Evolutionary conservation across 1,140 invertebrate genomes (phyloP).

Genomic region (Cyrtorhinus lividipennis): DNA sequence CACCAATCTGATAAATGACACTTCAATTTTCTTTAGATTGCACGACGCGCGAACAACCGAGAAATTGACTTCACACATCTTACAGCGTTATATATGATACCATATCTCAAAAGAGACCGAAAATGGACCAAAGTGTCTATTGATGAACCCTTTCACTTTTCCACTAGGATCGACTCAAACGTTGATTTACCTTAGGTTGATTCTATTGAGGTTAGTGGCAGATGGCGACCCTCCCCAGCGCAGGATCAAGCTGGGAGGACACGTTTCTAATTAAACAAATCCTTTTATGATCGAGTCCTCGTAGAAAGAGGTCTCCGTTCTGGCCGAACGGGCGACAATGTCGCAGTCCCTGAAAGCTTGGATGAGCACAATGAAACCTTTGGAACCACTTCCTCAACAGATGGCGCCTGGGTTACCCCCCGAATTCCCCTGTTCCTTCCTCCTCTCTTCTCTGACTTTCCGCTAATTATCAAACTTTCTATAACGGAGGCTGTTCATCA

Average conservation of each 20-base stretch:
- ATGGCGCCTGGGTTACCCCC: neutral
- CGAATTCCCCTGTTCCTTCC: neutral
- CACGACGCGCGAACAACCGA: too few relatives aligned
- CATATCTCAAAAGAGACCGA: too few relatives aligned
- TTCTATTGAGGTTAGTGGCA: too few relatives aligned
- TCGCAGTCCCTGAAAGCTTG: neutral
- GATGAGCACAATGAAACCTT: neutral
- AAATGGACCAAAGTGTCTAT: too few relatives aligned
- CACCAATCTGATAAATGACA: too few relatives aligned
- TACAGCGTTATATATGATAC: too few relatives aligned
- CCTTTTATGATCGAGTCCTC: neutral
- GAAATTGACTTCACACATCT: too few relatives aligned
- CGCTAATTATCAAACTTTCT: slow-evolving; percentile 8
- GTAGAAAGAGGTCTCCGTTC: neutral
- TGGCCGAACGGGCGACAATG: neutral
- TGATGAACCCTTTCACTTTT: too few relatives aligned
- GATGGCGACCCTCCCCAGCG: neutral
- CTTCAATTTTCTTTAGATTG: too few relatives aligned
- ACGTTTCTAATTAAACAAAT: slow-evolving; percentile 6
- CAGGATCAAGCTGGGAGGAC: neutral
- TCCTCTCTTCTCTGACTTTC: neutral
- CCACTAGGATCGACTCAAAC: too few relatives aligned
- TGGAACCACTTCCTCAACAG: slow-evolving; percentile 1
- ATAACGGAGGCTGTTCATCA: too few relatives aligned
- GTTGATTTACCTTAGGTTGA: too few relatives aligned